Conservation (phyloP, 1,140 invertebrate genomes). For the Danaus plexippus region DNA sequence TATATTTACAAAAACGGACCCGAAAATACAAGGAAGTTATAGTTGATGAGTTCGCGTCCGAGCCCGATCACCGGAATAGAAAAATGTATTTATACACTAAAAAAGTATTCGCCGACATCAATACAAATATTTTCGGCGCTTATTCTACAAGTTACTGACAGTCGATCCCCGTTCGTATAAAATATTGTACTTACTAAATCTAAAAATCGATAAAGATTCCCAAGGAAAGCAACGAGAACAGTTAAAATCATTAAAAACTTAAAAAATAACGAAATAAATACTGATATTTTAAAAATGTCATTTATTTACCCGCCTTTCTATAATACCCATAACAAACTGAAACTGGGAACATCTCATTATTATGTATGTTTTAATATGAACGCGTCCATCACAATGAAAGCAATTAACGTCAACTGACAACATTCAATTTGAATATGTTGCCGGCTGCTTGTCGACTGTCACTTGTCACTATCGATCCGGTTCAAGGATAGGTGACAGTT, state of each 20-base stretch:
- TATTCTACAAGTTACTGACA: constrained; percentile 14
- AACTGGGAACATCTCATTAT: neutral
- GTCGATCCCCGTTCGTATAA: constrained; percentile 42
- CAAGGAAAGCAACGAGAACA: constrained; percentile 69
- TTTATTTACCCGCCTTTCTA: constrained; percentile 15
- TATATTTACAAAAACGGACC: too few relatives aligned
- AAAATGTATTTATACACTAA: constrained; percentile 62
- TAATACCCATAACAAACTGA: constrained; percentile 10
- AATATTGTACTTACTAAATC: constrained; percentile 56
- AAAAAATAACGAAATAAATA: constrained; percentile 70
- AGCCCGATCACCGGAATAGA: constrained; percentile 39
- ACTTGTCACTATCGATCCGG: constrained; percentile 18
- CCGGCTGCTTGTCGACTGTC: constrained; percentile 7
- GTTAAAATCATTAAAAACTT: constrained; percentile 68
- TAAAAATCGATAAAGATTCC: constrained; percentile 66
- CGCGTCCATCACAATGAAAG: constrained; percentile 3
- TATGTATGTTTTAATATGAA: neutral
- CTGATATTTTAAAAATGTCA: constrained; percentile 29
- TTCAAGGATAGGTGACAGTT: constrained; percentile 4
- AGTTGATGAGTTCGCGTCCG: too few relatives aligned
- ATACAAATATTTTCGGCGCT: constrained; percentile 5
- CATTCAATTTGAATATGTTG: constrained; percentile 13
- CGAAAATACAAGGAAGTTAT: too few relatives aligned
- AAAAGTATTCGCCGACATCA: constrained; percentile 38
- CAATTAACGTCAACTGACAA: constrained; percentile 5